phyloP scores from a whole-genome alignment of 2,797 vertebrate genomes.

The Argya squamiceps region DNA sequence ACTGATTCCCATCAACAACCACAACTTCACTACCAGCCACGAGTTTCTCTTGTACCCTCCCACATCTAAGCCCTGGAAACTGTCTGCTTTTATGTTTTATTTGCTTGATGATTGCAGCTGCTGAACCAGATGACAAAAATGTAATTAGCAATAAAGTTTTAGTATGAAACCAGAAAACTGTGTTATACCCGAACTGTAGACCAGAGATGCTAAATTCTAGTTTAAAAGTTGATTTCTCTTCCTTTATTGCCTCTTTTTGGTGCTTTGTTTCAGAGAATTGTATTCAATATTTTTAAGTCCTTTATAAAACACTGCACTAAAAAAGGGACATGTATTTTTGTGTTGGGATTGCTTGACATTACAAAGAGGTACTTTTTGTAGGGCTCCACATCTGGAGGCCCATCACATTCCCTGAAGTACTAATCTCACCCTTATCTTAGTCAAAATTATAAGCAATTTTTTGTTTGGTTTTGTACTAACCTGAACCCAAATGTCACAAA shows the following conservation, averaged over 20 bases:
- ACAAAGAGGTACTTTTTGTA: background rate
- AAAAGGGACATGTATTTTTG: rapidly evolving
- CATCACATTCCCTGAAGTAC: background rate
- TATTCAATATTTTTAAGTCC: background rate
- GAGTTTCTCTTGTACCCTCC: background rate
- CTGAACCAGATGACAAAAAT: background rate
- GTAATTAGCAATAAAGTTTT: background rate
- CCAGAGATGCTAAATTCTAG: background rate
- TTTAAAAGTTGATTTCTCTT: background rate
- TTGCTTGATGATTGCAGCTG: background rate
- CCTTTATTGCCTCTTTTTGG: background rate
- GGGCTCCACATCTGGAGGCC: background rate
- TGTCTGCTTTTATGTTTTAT: background rate
- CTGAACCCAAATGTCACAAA: background rate
- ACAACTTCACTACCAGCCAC: background rate
- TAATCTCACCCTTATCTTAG: background rate
- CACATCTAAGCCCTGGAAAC: background rate
- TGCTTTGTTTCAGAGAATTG: background rate
- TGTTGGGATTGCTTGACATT: background rate
- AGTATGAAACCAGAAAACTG: background rate
- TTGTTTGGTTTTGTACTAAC: background rate
- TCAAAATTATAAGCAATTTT: background rate
- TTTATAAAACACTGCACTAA: background rate
- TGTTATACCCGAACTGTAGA: background rate
- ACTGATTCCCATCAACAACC: background rate